Evolutionary conservation across 2,797 vertebrate genomes (phyloP).

Genomic region (Sebastes itinus): DNA sequence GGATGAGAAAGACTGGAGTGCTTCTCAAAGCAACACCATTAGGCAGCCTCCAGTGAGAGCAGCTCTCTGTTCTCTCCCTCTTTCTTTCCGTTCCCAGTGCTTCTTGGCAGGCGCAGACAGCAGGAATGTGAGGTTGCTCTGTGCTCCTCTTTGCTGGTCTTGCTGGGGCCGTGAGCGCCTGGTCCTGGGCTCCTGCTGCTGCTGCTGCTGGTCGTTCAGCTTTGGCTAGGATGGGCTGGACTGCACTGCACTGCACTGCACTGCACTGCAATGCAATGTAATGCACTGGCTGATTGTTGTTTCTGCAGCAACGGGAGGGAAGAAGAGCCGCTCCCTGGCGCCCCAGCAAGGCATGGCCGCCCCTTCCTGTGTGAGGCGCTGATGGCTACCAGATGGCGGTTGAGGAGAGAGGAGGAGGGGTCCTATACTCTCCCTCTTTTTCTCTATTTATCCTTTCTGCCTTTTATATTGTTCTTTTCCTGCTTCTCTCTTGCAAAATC

Average conservation of each 20-base stretch:
- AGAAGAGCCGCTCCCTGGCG: conserved; percentile 79
- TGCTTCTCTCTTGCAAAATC: not conserved
- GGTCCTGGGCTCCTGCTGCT: conserved; percentile 32
- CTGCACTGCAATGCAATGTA: conserved; percentile 31
- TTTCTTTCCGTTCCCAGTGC: conserved; percentile 70
- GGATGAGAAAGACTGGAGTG: conserved; percentile 46
- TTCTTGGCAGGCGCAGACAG: conserved; percentile 73
- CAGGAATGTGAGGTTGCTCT: conserved; percentile 77
- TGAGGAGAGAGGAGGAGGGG: conserved; percentile 59
- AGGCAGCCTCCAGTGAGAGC: conserved; percentile 64
- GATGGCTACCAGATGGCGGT: conserved; percentile 86
- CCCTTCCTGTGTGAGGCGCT: conserved; percentile 84
- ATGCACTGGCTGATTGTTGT: conserved; percentile 70
- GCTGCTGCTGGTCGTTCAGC: conserved; percentile 41
- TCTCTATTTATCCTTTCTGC: conserved; percentile 28
- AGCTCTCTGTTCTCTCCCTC: conserved; percentile 68
- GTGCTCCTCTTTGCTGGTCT: conserved; percentile 68
- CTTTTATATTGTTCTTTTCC: conserved; percentile 11
- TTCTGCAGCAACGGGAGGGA: conserved; percentile 71
- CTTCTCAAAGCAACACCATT: conserved; percentile 56
- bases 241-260: not conserved
- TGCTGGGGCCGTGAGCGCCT: conserved; percentile 60
- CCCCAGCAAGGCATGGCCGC: conserved; percentile 77
- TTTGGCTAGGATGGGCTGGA: conserved; percentile 47
- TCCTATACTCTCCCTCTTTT: conserved; percentile 23